phyloP scores from a whole-genome alignment of 2,797 vertebrate species.

The Catamblyrhynchus diadema region DNA sequence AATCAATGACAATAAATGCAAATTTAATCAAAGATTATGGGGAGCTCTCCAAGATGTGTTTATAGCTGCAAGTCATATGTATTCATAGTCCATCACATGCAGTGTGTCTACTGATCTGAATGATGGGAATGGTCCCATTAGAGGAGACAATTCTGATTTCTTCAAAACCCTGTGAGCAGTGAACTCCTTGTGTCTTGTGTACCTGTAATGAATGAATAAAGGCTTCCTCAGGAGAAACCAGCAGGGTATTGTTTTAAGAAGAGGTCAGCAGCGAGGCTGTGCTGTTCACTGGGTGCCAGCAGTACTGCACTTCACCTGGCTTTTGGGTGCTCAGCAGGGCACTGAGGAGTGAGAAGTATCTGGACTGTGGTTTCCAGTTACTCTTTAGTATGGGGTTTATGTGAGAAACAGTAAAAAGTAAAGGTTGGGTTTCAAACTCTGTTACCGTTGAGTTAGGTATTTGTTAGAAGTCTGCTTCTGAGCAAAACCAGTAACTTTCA shows the following conservation, averaged over 20 bases:
- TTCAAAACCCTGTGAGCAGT: rapidly evolving
- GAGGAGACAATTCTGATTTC: not conserved
- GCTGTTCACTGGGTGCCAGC: not conserved
- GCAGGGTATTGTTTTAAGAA: not conserved
- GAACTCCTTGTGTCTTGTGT: not conserved
- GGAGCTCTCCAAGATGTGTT: not conserved
- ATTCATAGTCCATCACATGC: not conserved
- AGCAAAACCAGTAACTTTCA: not conserved
- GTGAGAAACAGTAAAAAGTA: not conserved
- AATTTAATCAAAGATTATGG: not conserved
- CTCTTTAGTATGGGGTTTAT: not conserved
- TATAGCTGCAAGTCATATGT: not conserved
- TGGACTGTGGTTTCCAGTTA: not conserved
- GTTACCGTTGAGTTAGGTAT: not conserved
- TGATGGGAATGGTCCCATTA: not conserved
- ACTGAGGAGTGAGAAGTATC: not conserved
- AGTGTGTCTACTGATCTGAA: not conserved
- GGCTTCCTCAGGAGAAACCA: not conserved
- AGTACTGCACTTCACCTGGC: rapidly evolving
- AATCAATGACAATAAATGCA: not conserved
- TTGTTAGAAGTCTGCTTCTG: not conserved
- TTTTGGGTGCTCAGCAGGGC: not conserved
- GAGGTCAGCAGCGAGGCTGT: not conserved
- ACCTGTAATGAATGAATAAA: not conserved
- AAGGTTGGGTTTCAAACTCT: not conserved